Conservation (phyloP, 2,113 vertebrate species). For the Phyllopteryx taeniolatus region DNA sequence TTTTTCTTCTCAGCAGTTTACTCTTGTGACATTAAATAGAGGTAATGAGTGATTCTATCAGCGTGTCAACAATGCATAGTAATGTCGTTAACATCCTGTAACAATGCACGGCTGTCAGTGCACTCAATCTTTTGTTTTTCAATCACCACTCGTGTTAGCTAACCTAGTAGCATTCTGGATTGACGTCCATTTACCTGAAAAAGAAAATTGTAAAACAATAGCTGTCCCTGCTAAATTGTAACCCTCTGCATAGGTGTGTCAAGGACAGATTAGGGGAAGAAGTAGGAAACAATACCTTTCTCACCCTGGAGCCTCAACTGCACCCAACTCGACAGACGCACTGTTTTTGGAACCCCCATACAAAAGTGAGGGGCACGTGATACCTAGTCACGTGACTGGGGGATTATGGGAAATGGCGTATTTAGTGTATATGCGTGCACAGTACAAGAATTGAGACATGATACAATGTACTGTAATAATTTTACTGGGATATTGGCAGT, state of each 20-base stretch:
- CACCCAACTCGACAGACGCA: background rate
- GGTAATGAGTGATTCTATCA: background rate
- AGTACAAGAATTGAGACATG: no score
- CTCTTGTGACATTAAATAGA: background rate
- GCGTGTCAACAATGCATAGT: background rate
- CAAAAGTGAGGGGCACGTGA: slow-evolving; percentile 27
- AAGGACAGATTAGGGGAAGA: background rate
- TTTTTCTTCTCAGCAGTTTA: background rate
- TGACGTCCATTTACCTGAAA: background rate
- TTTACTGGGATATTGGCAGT: no score
- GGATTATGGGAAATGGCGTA: slow-evolving; percentile 51
- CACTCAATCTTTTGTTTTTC: slow-evolving; percentile 18
- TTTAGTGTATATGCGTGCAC: background rate
- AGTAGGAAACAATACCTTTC: background rate
- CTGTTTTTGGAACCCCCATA: slow-evolving; percentile 4
- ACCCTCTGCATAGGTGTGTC: background rate
- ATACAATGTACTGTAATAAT: no score
- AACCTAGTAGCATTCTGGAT: slow-evolving; percentile 1
- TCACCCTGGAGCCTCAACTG: background rate
- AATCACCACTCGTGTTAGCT: slow-evolving; percentile 23
- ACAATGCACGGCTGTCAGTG: slow-evolving; percentile 19
- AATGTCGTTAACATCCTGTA: slow-evolving; percentile 3
- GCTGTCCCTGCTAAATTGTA: background rate
- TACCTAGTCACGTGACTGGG: slow-evolving; percentile 17
- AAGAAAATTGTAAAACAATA: background rate